Evolutionary conservation across 1,140 invertebrate species (phyloP).

Genomic region (Heterodera carotae): DNA sequence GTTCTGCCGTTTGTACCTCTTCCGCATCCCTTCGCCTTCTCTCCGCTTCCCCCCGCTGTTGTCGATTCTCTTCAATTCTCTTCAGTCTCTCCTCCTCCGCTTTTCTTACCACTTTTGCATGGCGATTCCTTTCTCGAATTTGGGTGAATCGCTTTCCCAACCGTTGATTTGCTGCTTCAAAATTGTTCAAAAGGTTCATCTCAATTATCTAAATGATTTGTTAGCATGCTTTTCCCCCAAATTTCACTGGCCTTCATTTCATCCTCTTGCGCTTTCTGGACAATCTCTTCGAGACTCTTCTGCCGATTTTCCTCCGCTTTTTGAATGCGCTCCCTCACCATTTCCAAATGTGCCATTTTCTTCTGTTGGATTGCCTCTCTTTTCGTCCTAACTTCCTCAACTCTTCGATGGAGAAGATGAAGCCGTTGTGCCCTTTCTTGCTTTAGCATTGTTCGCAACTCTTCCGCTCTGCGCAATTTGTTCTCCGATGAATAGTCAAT

Average conservation of each 20-base stretch:
- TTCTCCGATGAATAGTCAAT: constrained; percentile 10
- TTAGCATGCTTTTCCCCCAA: constrained; percentile 1
- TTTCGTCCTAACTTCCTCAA: constrained; percentile 44
- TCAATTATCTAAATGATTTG: constrained; percentile 43
- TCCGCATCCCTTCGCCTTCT: constrained; percentile 39
- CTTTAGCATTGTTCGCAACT: constrained; percentile 47
- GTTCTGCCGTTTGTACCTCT: constrained; percentile 21
- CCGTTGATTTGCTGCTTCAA: constrained; percentile 48
- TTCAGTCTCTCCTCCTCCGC: constrained; percentile 43
- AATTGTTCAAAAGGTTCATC: constrained; percentile 48
- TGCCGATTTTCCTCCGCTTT: constrained; percentile 55
- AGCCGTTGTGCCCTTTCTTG: constrained; percentile 46
- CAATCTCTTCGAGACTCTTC: constrained; percentile 54
- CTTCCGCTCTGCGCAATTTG: constrained; percentile 50
- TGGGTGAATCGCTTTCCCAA: constrained; percentile 23
- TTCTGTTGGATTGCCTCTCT: constrained; percentile 41
- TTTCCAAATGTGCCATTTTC: constrained; percentile 42
- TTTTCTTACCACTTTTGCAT: constrained; percentile 34
- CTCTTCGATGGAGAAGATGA: constrained; percentile 38
- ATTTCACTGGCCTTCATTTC: constrained; percentile 41
- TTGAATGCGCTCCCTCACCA: constrained; percentile 41
- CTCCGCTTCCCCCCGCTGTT: constrained; percentile 50
- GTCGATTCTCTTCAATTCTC: constrained; percentile 43
- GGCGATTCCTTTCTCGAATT: constrained; percentile 34
- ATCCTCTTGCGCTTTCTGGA: constrained; percentile 52